Evolutionary conservation across 2,888 invertebrate genomes (phyloP), one percentile per base, ranked within the genome.

Genomic region (Harpalus rubripes): DNA sequence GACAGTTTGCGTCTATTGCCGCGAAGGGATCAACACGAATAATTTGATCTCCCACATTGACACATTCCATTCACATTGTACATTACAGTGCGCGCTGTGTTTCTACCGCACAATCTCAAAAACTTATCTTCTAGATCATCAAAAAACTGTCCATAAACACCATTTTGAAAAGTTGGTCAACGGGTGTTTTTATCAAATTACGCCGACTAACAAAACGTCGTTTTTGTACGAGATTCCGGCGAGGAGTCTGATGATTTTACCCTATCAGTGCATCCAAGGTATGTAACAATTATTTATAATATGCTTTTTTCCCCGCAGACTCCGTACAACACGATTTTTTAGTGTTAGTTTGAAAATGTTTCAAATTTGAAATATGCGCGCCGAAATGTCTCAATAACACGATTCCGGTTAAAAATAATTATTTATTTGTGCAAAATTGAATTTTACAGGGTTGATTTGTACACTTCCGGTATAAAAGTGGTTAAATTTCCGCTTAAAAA

Each of bases 11-110:
- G 90, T 92, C 0, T 95, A 95, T 87, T 95, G 95, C 87, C 91
- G 8, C 0, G 72, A 74, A 18, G 44, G 44, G 18, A 26, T 74
- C 8, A 44, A 12, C 18, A 10, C 72, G 1, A 18, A 74, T 16
- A 41, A 74, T 26, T 7, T 83, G 4, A 59, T 79, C 5, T 2
- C 63, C 4, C 96, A 96, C 88, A 92, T 95, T 12, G 92, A 94
- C 76, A 92, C 93, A 26, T 91, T 91, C 44, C 96, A 96, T 88
- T 92, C 92, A 0, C 90, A 92, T 81, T 94, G 95, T 87, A 91
- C 92, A 39, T 95, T 91, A 87, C 93, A 94, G 39, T 96, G 96
- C 88, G 91, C 91, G 3, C 92, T 93, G 87, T 96, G 96, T 88
- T 94, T 95, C 88, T 96, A 95, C 89, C 91, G 96, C 76, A 94